phyloP scores from a whole-genome alignment of 2,113 vertebrate species.

The Struthidea cinerea region DNA sequence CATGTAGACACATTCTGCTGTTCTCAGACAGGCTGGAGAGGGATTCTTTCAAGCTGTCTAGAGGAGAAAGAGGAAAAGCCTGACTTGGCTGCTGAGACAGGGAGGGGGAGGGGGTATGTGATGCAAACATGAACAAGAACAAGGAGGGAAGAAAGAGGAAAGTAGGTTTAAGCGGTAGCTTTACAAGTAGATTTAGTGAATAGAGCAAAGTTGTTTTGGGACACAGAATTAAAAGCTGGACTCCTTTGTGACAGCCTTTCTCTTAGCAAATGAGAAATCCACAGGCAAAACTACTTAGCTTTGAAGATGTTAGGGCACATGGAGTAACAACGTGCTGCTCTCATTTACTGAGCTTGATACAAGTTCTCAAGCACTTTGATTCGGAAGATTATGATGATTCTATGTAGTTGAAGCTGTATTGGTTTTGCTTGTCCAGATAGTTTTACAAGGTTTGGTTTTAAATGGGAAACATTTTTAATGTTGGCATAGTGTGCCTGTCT shows the following conservation, averaged over 20 bases:
- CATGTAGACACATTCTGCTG: neutral
- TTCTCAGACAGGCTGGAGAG: neutral
- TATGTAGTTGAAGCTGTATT: neutral
- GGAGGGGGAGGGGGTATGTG: accelerated
- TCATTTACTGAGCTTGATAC: neutral
- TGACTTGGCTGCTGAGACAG: neutral
- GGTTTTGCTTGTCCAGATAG: neutral
- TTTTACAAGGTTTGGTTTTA: neutral
- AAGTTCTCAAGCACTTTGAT: neutral
- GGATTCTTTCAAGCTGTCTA: neutral
- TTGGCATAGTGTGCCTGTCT: neutral
- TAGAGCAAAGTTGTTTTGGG: neutral
- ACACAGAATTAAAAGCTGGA: neutral
- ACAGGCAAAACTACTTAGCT: neutral
- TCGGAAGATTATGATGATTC: neutral
- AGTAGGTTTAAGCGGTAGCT: neutral
- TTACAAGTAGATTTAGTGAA: neutral
- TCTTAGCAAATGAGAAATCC: neutral
- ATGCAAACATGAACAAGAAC: neutral
- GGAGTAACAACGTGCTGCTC: neutral
- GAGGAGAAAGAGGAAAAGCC: neutral
- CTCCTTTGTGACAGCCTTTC: neutral
- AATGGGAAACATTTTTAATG: neutral
- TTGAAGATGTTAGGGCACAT: neutral
- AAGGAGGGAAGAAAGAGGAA: neutral